Base-by-base conservation (phyloP, 2,888 invertebrate species). In the Sarcophaga rosellei region DNA sequence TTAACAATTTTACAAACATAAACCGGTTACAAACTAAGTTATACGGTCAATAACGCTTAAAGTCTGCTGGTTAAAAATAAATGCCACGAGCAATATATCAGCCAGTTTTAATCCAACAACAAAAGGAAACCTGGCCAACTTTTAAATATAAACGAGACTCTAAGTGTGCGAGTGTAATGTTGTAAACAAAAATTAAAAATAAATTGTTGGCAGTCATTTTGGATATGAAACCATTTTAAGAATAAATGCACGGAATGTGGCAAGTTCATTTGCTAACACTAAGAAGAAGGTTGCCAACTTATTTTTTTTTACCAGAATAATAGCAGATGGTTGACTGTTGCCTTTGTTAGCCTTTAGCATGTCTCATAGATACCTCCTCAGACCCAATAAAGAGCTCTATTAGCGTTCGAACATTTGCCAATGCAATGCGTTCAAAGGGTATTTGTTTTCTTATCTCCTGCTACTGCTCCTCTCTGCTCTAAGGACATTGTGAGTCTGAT, bases 1-100 rank as follows among this genome's bases (percentile, higher is more conserved):
- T 20, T 10, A 20, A 45, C 20, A 45, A 45, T 12, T 45, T 21
- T 68, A 11, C 44, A 44, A 45, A 45, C 12, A 68, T 21, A 81
- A 84, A 85, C 85, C 68, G 75, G 85, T 85, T 85, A 57, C n/a
- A 53, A 85, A 82, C 75, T 85, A 82, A 85, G 81, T 82, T 82
- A 85, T 82, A 82, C 85, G 85, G 85, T 85, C 85, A 85, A 82
- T 85, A 85, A 75, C 85, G 82, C 75, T 66, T 53, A 17, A 23
- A 70, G 47, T 79, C 74, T 81, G 45, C 69, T 74, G 47, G 68
- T 8, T 53, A 53, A 15, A 53, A 53, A 53, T 53, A 53, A 53
- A 73, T 78, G 73, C 68, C 53, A 77, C 69, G 72, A 81, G 53
- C 45, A 63, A 44, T 35, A 57, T 21, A 69, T 47, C 23, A 78